Percentiles rank a stretch among this genome's conserved stretches.
Conservation (phyloP, 2,797 vertebrate species). For the Artibeus jamaicensis region DNA sequence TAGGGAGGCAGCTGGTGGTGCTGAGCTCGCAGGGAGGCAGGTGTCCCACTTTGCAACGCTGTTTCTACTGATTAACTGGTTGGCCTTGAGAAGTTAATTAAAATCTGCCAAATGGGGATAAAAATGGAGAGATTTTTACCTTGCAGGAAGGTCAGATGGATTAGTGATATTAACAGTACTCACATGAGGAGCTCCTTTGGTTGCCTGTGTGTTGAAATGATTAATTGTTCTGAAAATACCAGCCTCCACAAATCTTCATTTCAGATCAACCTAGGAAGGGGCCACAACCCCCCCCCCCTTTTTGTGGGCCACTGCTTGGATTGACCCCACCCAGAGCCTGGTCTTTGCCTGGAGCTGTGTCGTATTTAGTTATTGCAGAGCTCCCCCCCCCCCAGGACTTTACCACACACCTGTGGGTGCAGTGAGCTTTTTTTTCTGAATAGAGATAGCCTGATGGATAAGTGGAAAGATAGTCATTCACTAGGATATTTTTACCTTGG, state of each 20-base stretch:
- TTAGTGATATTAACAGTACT: slow-evolving; percentile 73
- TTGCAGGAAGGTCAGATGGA: slow-evolving; percentile 75
- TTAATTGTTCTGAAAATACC: slow-evolving; percentile 65
- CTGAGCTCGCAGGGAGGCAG: slow-evolving; percentile 13
- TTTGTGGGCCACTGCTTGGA: background rate
- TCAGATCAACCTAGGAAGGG: slow-evolving; percentile 40
- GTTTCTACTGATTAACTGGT: slow-evolving; percentile 70
- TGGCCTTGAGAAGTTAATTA: slow-evolving; percentile 78
- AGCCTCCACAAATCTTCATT: background rate
- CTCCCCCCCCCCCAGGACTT: background rate
- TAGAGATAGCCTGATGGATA: background rate
- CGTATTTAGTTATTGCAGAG: background rate
- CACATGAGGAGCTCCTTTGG: slow-evolving; percentile 41
- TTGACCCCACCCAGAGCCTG: background rate
- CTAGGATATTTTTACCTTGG: slow-evolving; percentile 16
- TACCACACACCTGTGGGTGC: background rate
- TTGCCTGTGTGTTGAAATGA: slow-evolving; percentile 65
- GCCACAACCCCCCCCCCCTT: background rate
- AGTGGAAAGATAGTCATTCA: background rate
- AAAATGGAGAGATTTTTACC: slow-evolving; percentile 71
- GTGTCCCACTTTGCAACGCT: slow-evolving; percentile 68
- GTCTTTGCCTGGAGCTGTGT: background rate
- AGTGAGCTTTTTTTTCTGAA: slow-evolving; percentile 25
- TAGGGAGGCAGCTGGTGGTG: background rate
- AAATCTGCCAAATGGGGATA: slow-evolving; percentile 79